Evolutionary conservation across 2,113 vertebrate species (phyloP), one percentile per base, ranked within the genome.

Genomic region (Trogon melanurus): DNA sequence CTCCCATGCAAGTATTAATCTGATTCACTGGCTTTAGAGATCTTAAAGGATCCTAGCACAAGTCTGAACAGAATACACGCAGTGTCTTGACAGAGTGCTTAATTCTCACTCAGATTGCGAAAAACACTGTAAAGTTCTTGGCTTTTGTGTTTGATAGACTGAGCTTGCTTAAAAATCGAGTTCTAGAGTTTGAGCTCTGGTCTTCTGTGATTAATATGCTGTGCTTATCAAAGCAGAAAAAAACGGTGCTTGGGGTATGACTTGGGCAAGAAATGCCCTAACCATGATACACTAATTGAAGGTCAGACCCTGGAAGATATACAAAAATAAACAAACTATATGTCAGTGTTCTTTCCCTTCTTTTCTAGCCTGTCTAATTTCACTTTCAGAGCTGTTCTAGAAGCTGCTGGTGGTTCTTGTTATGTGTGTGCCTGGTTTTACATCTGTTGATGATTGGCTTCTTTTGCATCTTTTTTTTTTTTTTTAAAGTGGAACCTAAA

Each of bases 31-130:
- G 56, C 38, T 94, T 83, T 78, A 75, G 79, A 93, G 79, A 88
- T 88, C 91, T 90, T 92, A 73, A 83, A 90, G 72, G 50, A 86
- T 94, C 54, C 79, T 41, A 95, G 54, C n/a, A 56, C 51, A 92
- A 92, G 79, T 38, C 75, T 38, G 73, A 93, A 69, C 60, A 88
- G 83, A 95, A 51, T 86, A 84, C 51, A 20, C 66, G 82, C 2
- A 1, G 27, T 50, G 62, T 95, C 89, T 91, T 87, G 89, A 91
- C 75, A 73, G 85, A 85, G 61, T 90, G 74, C 71, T 91, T 90
- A 91, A 88, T 93, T 96, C 23, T 0, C 45, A 85, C 81, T 90
- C 48, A 38, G 58, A 69, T 45, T 88, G 50, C 21, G 90, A 85
- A 91, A 86, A 79, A 13, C 36, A 61, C 8, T 73, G 50, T 61